These are phyloP conservation scores for Sphaerophoria rueppellii DNA, from an alignment of 2,888 invertebrate species.

Conservation along the genomic window DNA sequence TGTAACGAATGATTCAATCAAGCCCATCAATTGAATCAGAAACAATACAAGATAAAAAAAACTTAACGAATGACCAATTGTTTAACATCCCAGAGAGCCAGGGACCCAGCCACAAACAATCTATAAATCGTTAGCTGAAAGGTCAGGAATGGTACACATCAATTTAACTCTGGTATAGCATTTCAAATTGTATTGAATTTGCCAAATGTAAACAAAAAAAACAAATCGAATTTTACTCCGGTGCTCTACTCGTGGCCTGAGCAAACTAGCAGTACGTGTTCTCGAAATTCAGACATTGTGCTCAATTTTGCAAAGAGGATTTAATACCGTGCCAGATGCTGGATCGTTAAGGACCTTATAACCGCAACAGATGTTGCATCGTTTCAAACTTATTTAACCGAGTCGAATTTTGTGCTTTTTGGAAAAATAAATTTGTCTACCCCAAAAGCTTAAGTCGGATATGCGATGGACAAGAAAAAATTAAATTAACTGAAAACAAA, in stretches of 20 bases:
- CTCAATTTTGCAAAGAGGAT: conserved; percentile 13
- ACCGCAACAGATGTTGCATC: no score
- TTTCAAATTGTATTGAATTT: conserved; percentile 55
- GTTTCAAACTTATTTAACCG: background rate
- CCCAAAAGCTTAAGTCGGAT: no score
- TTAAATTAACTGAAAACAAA: no score
- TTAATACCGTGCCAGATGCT: conserved; percentile 3
- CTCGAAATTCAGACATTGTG: conserved; percentile 24
- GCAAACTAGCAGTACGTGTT: conserved; percentile 4
- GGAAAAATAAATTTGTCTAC: background rate
- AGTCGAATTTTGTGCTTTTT: background rate
- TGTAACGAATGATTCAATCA: background rate
- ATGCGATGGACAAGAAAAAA: no score
- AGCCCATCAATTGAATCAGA: conserved; percentile 34
- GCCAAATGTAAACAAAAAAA: conserved; percentile 17
- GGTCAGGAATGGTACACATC: conserved; percentile 27
- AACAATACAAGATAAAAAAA: background rate
- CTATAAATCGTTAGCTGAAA: conserved; percentile 42
- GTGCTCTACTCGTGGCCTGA: background rate
- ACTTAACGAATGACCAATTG: conserved; percentile 40
- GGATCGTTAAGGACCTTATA: background rate
- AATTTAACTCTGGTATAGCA: no score
- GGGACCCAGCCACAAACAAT: conserved; percentile 4
- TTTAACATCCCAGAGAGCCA: background rate
- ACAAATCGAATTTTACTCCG: conserved; percentile 43